Base-by-base conservation (phyloP, 92 coral and sea anemone genomes). In the Parazoanthus swiftii region DNA sequence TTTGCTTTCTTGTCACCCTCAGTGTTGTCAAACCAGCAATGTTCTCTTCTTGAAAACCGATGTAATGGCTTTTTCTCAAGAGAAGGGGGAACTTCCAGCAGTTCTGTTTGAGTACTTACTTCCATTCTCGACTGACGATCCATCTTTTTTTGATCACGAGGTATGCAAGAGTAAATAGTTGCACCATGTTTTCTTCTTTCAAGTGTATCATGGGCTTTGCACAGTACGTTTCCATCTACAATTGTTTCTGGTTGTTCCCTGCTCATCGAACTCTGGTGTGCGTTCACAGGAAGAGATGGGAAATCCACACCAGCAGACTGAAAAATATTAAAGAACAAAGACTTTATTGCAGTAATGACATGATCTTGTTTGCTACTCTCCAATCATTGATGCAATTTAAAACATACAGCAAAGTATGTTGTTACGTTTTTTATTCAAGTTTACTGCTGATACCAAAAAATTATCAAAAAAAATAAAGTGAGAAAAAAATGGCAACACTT, bases 21-120 rank as follows among this genome's bases (percentile, higher is more conserved):
- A 6, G 29, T 77, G 81, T 77, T 77, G 50, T 77, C 81, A 77
- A 39, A 18, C 14, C 81, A 23, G 10, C 58, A 20, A 77, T 43
- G 51, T 13, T 77, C 59, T 18, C 58, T 77, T 77, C 44, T 54
- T 77, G 81, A 35, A 43, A 38, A 8, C n/a, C 29, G 51, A 26
- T 77, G 5, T 42, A 77, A 42, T 46, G 50, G 81, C 44, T 77
- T 39, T 10, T 23, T 77, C 51, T 77, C 50, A 23, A n/a, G 46
- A 77, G 25, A 77, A 13, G 81, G 26, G 1, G 81, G 81, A 77
- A 77, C 44, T 77, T 54, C 81, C 26, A 77, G 58, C 36, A 21
- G 3, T 77, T 77, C 81, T 6, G 81, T 77, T 4, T 77, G 81
- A 38, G 81, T 77, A 43, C 58, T 42, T 0, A 77, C 81, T 26